phyloP scores from a whole-genome alignment of 1,140 invertebrate species.

The Caligus rogercresseyi region DNA sequence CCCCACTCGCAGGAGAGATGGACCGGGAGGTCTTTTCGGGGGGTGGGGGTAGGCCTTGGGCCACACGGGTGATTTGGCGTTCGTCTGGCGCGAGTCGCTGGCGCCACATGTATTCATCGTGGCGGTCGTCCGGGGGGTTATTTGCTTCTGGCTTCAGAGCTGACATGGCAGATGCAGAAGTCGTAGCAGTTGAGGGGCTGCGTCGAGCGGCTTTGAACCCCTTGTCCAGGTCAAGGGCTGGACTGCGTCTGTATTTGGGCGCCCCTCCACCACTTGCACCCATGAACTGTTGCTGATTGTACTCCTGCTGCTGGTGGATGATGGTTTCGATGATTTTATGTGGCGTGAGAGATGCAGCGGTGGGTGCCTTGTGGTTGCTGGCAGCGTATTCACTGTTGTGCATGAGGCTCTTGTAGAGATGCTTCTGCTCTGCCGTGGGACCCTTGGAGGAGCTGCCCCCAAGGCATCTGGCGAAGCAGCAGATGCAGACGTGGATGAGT shows the following conservation, averaged over 20 bases:
- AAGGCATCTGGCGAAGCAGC: background rate
- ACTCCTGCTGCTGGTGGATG: background rate
- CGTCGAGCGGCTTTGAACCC: too few species aligned
- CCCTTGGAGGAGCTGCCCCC: background rate
- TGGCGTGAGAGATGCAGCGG: background rate
- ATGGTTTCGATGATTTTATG: background rate
- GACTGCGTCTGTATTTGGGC: background rate
- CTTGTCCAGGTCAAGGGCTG: background rate
- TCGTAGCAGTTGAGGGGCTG: background rate
- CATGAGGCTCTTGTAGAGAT: background rate
- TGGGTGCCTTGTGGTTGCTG: background rate
- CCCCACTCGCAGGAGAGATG: slow-evolving; percentile 4
- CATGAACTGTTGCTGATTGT: background rate
- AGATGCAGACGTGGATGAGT: background rate
- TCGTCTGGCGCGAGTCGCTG: background rate
- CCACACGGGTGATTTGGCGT: slow-evolving; percentile 14
- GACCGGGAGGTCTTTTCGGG: background rate
- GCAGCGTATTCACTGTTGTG: background rate
- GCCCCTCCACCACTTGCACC: background rate
- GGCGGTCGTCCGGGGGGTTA: background rate
- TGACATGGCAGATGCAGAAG: background rate
- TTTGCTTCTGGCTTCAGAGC: background rate
- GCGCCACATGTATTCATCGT: background rate
- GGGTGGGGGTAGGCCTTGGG: background rate
- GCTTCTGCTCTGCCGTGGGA: background rate